phyloP scores from a whole-genome alignment of 1,140 invertebrate species.

The Lysiphlebus fabarum region DNA sequence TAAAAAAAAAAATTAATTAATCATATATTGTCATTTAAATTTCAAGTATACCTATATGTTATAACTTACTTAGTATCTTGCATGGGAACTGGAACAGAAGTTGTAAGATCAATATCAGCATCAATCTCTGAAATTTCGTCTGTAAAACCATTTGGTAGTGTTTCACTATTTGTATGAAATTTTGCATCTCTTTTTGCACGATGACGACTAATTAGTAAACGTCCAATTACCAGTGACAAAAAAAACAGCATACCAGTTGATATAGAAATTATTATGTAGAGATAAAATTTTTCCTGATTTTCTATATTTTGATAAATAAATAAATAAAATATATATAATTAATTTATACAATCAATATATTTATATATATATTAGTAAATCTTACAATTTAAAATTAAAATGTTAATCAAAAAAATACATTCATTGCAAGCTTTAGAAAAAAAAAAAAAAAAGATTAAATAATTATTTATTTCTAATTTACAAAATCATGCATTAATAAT shows the following conservation, averaged over 20 bases:
- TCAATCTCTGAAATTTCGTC: conserved; percentile 72
- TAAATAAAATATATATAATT: conserved; percentile 16
- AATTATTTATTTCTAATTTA: too few relatives aligned
- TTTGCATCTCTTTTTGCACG: conserved; percentile 56
- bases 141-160: conserved; percentile 67
- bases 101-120: conserved; percentile 68
- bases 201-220: conserved; percentile 63
- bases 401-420: too few relatives aligned
- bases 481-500: too few relatives aligned
- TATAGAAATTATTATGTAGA: conserved; percentile 73
- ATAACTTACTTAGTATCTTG: conserved; percentile 49
- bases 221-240: conserved; percentile 64
- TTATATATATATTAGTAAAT: too few relatives aligned
- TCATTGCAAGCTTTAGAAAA: too few relatives aligned
- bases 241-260: conserved; percentile 66
- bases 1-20: conserved; percentile 1
- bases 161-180: conserved; percentile 60
- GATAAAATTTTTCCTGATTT: conserved; percentile 73
- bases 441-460: too few relatives aligned
- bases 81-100: conserved; percentile 57
- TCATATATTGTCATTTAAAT: neutral
- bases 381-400: too few relatives aligned
- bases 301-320: conserved; percentile 55
- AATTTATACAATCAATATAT: neutral
- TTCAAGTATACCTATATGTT: too few relatives aligned